These are phyloP conservation scores for Meliscaeva auricollis DNA, from an alignment of 2,888 invertebrate genomes.

Conservation along the genomic window DNA sequence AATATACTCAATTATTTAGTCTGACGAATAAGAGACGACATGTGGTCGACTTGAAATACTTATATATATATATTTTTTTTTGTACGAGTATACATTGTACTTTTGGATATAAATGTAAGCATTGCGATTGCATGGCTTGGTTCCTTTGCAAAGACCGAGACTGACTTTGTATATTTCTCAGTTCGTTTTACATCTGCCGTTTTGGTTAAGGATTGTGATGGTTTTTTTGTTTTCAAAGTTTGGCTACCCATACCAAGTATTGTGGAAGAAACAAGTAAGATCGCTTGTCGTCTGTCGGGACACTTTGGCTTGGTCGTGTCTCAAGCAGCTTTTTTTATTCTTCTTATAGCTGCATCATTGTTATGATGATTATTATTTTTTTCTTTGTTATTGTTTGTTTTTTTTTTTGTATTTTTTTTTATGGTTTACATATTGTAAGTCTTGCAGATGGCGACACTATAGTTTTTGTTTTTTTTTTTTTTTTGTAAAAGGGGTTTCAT, in stretches of 20 bases:
- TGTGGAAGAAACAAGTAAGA: conserved; percentile 25
- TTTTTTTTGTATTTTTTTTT: conserved; percentile 26
- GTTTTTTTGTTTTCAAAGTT: not conserved
- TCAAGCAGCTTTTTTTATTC: conserved; percentile 54
- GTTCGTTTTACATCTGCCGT: conserved; percentile 69
- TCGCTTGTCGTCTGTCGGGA: conserved; percentile 19
- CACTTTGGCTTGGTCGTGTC: conserved; percentile 43
- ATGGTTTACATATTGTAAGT: conserved; percentile 27
- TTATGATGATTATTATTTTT: conserved; percentile 54
- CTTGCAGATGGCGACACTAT: conserved; percentile 54
- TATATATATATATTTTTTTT: conserved; percentile 32
- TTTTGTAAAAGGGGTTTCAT: conserved; percentile 33
- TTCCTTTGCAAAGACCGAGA: conserved; percentile 25
- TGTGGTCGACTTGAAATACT: conserved; percentile 54
- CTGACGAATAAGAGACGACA: conserved; percentile 68
- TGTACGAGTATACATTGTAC: not conserved
- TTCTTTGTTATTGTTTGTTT: conserved; percentile 51
- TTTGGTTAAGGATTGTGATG: conserved; percentile 46
- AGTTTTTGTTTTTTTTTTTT: conserved; percentile 14
- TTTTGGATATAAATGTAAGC: not conserved
- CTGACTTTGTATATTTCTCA: conserved; percentile 21
- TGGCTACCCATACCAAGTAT: not conserved
- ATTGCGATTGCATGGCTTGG: conserved; percentile 27
- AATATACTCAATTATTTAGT: conserved; percentile 44
- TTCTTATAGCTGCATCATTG: conserved; percentile 54